Evolutionary conservation across 2,113 vertebrate species (phyloP), one percentile per base, ranked within the genome.

Genomic region (Globicephala melas): DNA sequence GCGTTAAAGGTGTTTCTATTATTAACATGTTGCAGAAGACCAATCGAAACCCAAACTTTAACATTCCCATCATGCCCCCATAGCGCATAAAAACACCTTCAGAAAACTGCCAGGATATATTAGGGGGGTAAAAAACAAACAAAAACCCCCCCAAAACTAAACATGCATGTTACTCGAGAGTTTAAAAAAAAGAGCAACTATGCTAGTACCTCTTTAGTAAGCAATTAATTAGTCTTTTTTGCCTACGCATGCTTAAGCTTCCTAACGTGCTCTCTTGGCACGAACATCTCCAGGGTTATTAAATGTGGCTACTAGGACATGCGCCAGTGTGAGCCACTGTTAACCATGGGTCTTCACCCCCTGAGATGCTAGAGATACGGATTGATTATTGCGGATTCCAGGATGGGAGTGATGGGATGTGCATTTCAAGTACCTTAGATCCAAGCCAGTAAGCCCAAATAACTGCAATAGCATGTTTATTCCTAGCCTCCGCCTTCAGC

Each of bases 401-500:
- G 98, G 98, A 98, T 92, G 95, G 97, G 97, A 93, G 96, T 94
- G 97, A 98, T n/a, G 97, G 97, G 98, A 98, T 47, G 94, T 98
- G 98, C 98, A 98, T 98, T 94, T 83, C 95, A 99, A 99, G 99
- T 99, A 99, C 99, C 99, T 99, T 99, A 96, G 99, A 99, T 99
- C 99, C 99, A 99, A 99, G 99, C 99, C 99, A 99, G 99, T 98
- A 99, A 99, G 99, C 99, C 99, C 99, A 99, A 99, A 99, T 99
- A 99, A 99, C 99, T 99, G 99, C 99, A 99, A 99, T 99, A 98
- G 99, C 99, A 98, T 99, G 99, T 99, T 99, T 99, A 99, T 99
- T 99, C 99, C 99, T 99, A 98, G 99, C 99, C 98, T 99, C 99
- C 98, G 99, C 99, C 99, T 99, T 99, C 99, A 99, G 99, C 96